Base-by-base conservation (phyloP, 1,140 invertebrate genomes). In the Phymastichus coffea region DNA sequence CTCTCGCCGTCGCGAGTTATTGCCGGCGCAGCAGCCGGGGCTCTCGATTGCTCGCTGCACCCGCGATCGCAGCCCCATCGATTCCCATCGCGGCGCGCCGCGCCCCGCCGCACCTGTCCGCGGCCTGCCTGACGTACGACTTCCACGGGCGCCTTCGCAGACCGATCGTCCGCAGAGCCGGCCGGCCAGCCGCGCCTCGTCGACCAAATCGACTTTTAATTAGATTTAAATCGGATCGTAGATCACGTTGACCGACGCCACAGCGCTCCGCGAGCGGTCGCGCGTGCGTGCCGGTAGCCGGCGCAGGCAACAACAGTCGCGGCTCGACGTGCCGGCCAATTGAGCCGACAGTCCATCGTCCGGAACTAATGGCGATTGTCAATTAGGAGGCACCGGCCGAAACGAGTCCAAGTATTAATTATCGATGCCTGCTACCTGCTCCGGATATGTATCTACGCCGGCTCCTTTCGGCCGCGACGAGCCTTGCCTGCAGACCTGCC, bases 291-390 rank as follows among this genome's bases (percentile, higher is more conserved):
- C n/a, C n/a, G n/a, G n/a, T n/a, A n/a, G n/a, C n/a, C n/a, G n/a
- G n/a, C n/a, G n/a, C n/a, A n/a, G n/a, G n/a, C n/a, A n/a, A n/a
- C n/a, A n/a, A n/a, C n/a, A n/a, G n/a, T n/a, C n/a, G n/a, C n/a
- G n/a, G n/a, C n/a, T n/a, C n/a, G n/a, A 40, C 28, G 37, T 25
- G 7, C 30, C 2, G 35, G 35, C 33, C 51, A 54, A 60, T 53
- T 15, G 44, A 61, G 37, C 10, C 43, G 44, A 25, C 17, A 62
- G 66, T 38, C 70, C 70, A 71, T 72, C 75, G 67, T 63, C 68
- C 65, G 73, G 67, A 77, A 77, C 75, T 77, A 77, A 77, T 75
- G 69, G 68, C 66, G 33, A 72, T 73, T 68, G 68, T 73, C 70
- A 74, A 76, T 77, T 76, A 74, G 66, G 64, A 69, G 53, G 46